Percentiles rank a stretch among this genome's conserved stretches.
Conservation (phyloP, 2,113 vertebrate species). For the Nibea albiflora region DNA sequence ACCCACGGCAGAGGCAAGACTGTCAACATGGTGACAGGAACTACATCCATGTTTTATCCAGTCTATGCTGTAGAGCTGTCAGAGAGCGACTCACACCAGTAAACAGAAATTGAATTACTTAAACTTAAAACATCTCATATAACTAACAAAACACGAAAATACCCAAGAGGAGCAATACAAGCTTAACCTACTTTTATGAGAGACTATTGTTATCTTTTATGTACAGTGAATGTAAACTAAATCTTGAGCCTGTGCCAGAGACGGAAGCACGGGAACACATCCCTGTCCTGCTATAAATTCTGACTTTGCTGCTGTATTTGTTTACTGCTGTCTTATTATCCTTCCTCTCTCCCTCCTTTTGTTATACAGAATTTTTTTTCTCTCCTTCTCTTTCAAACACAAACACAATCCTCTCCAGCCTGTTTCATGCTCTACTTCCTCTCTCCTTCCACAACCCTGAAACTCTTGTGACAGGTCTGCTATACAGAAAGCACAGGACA, state of each 20-base stretch:
- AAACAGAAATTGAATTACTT: background rate
- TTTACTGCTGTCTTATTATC: constrained; percentile 7
- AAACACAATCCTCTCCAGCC: constrained; percentile 48
- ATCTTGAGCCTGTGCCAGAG: background rate
- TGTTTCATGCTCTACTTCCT: constrained; percentile 54
- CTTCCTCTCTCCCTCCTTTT: constrained; percentile 2
- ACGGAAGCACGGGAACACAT: background rate
- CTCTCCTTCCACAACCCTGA: constrained; percentile 22
- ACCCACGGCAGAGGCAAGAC: no score
- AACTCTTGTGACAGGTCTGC: constrained; percentile 17
- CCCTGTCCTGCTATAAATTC: background rate
- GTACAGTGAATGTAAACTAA: background rate
- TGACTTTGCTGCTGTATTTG: background rate
- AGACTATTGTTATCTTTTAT: background rate
- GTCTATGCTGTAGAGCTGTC: background rate
- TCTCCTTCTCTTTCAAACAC: constrained; percentile 37
- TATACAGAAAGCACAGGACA: constrained; percentile 12
- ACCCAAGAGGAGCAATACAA: background rate
- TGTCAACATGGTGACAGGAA: no score
- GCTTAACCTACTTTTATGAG: background rate
- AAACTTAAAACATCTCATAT: background rate
- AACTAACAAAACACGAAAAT: background rate
- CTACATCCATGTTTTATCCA: no score
- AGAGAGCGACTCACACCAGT: background rate
- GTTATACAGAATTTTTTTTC: constrained; percentile 29